phyloP scores from a whole-genome alignment of 2,888 invertebrate genomes.

The Pilophorus perplexus region DNA sequence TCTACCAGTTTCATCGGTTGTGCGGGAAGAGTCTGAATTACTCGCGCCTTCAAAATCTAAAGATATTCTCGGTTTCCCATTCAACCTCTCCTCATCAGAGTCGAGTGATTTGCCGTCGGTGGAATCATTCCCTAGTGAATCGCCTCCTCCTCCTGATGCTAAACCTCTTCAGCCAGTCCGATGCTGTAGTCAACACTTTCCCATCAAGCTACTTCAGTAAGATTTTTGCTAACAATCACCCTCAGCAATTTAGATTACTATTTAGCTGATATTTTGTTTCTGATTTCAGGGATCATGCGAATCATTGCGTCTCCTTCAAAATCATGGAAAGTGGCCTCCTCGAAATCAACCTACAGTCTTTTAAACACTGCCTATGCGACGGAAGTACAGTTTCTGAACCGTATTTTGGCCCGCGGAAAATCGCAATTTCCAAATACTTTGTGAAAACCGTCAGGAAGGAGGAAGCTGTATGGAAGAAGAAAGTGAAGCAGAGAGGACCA shows the following conservation, averaged over 20 bases:
- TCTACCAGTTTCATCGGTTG: too few species aligned
- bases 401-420: constrained; percentile 15
- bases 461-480: constrained; percentile 12
- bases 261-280: too few species aligned
- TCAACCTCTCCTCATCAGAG: too few species aligned
- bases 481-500: not conserved
- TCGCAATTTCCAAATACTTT: constrained; percentile 4
- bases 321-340: not conserved
- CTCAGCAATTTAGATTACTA: not conserved
- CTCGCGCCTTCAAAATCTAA: too few species aligned
- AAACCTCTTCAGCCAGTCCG: too few species aligned
- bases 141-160: too few species aligned
- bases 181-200: too few species aligned
- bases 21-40: too few species aligned
- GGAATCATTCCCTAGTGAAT: too few species aligned
- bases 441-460: constrained; percentile 1
- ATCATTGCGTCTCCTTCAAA: constrained; percentile 16
- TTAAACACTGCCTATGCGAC: not conserved
- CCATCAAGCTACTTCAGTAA: not conserved
- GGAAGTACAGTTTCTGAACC: not conserved
- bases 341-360: constrained; percentile 27
- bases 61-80: too few species aligned
- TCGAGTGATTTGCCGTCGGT: too few species aligned
- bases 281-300: not conserved
- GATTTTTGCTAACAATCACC: not conserved